These are phyloP conservation scores for Orchesella flavescens DNA, from an alignment of 2,888 invertebrate genomes.

Conservation along the genomic window DNA sequence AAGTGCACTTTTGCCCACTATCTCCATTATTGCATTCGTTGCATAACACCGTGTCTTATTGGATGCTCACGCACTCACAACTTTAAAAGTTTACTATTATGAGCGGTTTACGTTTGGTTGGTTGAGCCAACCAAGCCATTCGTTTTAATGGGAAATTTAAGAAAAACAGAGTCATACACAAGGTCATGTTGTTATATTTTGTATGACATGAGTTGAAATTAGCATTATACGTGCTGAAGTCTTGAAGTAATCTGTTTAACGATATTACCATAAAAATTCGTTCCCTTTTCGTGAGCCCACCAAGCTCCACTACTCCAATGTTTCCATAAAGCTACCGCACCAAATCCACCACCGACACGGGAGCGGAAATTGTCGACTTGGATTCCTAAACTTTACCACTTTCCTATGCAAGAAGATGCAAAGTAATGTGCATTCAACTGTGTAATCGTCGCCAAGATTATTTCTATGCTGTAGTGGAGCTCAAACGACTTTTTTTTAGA, in stretches of 20 bases:
- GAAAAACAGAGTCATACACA: slow-evolving; percentile 10
- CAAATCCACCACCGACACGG: too few relatives aligned
- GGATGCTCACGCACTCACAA: neutral
- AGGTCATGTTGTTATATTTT: slow-evolving; percentile 10
- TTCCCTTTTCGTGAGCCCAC: too few relatives aligned
- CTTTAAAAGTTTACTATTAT: slow-evolving; percentile 1
- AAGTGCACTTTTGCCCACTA: neutral
- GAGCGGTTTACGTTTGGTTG: neutral
- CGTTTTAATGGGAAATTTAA: slow-evolving; percentile 12
- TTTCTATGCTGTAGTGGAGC: too few relatives aligned
- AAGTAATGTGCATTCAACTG: too few relatives aligned
- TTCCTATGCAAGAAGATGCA: too few relatives aligned
- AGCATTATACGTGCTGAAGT: neutral
- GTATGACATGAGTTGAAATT: neutral
- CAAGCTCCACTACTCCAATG: too few relatives aligned
- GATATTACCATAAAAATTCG: too few relatives aligned
- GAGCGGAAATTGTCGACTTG: too few relatives aligned
- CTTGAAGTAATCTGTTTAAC: neutral
- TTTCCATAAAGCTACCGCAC: too few relatives aligned
- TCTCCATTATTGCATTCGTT: neutral
- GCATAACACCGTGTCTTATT: neutral
- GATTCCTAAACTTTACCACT: too few relatives aligned
- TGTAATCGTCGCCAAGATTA: too few relatives aligned
- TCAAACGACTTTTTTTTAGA: too few relatives aligned
- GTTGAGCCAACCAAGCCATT: neutral